Conservation (phyloP, 2,888 invertebrate genomes). For the Pasiphila rectangulata region DNA sequence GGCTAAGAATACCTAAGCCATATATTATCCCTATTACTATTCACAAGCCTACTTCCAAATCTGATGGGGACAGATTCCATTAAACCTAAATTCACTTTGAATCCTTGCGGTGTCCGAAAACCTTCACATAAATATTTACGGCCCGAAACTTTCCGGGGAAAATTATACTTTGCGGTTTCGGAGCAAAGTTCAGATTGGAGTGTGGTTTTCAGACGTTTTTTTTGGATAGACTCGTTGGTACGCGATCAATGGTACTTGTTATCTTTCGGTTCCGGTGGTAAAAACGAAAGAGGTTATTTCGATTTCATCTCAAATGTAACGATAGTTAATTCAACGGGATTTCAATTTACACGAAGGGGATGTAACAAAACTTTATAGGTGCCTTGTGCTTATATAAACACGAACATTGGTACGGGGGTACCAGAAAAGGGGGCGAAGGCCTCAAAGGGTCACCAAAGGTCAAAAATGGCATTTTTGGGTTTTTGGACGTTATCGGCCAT, state of each 20-base stretch:
- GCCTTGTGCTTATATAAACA: too few species aligned
- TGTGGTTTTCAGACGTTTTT: conserved; percentile 14
- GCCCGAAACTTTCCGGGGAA: conserved; percentile 42
- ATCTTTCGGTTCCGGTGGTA: conserved; percentile 11
- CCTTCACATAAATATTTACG: conserved; percentile 59
- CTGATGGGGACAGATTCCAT: conserved; percentile 50
- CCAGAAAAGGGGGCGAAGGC: too few species aligned
- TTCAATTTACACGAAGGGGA: too few species aligned
- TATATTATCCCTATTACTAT: conserved; percentile 44
- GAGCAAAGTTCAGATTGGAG: conserved; percentile 39
- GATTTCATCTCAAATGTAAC: not conserved
- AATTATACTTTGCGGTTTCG: conserved; percentile 46
- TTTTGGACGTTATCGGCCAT: too few species aligned
- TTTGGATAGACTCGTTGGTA: conserved; percentile 20
- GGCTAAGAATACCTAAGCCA: not conserved
- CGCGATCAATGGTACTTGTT: conserved; percentile 13
- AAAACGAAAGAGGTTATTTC: not conserved
- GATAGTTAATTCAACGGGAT: not conserved
- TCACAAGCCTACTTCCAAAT: conserved; percentile 42
- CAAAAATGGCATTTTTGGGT: too few species aligned
- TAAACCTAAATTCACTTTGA: conserved; percentile 52
- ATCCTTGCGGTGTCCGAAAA: conserved; percentile 48
- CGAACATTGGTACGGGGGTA: too few species aligned
- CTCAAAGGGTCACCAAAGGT: too few species aligned
- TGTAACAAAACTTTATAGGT: too few species aligned